Conservation (phyloP, 2,888 invertebrate genomes). For the Erebia epiphron region DNA sequence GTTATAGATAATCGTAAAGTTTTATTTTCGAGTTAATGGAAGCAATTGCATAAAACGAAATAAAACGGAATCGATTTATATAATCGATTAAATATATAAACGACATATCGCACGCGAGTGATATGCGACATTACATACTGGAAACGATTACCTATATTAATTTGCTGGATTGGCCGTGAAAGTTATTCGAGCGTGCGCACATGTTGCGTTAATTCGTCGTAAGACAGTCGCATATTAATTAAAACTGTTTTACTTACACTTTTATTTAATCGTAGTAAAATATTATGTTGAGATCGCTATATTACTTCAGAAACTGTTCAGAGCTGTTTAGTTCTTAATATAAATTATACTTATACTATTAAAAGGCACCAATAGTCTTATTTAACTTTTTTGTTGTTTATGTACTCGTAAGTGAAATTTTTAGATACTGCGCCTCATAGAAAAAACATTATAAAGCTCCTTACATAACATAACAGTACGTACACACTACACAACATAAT, state of each 20-base stretch:
- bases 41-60: constrained; percentile 35
- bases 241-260: neutral
- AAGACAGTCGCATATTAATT: constrained; percentile 2
- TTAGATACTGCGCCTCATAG: too few relatives aligned
- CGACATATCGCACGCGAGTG: constrained; percentile 30
- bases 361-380: too few relatives aligned
- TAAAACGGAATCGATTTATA: constrained; percentile 34
- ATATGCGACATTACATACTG: constrained; percentile 25
- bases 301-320: neutral
- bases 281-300: neutral
- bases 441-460: too few relatives aligned
- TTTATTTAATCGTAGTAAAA: neutral
- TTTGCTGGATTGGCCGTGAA: constrained; percentile 35
- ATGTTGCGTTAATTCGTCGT: constrained; percentile 9
- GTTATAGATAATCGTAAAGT: constrained; percentile 6
- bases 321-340: neutral
- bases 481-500: too few relatives aligned
- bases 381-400: too few relatives aligned
- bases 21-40: constrained; percentile 25
- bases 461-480: too few relatives aligned
- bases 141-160: constrained; percentile 31
- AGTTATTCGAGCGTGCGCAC: constrained; percentile 28
- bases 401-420: too few relatives aligned
- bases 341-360: too few relatives aligned
- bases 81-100: constrained; percentile 34